These are phyloP conservation scores for Drymonia ruficornis DNA, from an alignment of 2,888 invertebrate genomes.

Conservation along the genomic window DNA sequence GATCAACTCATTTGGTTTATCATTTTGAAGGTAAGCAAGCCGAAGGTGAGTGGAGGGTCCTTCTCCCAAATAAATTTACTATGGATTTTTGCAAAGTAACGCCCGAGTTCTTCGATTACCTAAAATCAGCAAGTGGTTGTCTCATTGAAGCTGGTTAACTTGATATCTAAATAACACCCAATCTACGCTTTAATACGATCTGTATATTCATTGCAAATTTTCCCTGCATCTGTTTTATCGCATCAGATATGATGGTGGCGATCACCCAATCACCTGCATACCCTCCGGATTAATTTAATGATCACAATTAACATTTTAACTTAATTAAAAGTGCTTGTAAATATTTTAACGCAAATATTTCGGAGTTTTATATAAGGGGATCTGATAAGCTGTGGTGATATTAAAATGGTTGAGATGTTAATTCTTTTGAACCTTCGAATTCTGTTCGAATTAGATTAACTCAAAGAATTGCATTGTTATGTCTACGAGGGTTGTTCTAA, in stretches of 20 bases:
- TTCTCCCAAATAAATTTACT: too few species aligned
- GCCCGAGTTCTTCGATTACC: too few species aligned
- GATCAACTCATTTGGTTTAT: too few species aligned
- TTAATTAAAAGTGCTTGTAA: conserved; percentile 1
- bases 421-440: neutral
- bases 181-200: neutral
- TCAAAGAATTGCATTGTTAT: too few species aligned
- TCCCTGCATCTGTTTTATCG: neutral
- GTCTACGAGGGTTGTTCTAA: too few species aligned
- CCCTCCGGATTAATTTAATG: neutral
- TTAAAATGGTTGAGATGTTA: neutral
- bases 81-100: too few species aligned
- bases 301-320: neutral
- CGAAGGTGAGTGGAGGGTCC: too few species aligned
- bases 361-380: neutral
- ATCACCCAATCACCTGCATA: neutral
- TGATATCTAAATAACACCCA: too few species aligned
- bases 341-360: neutral
- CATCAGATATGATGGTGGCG: neutral
- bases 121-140: too few species aligned
- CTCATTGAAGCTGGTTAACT: too few species aligned
- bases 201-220: neutral
- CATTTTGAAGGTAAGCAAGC: too few species aligned
- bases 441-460: too few species aligned
- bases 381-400: neutral